Base-by-base conservation (phyloP, 2,797 vertebrate genomes). In the Aplochiton taeniatus region DNA sequence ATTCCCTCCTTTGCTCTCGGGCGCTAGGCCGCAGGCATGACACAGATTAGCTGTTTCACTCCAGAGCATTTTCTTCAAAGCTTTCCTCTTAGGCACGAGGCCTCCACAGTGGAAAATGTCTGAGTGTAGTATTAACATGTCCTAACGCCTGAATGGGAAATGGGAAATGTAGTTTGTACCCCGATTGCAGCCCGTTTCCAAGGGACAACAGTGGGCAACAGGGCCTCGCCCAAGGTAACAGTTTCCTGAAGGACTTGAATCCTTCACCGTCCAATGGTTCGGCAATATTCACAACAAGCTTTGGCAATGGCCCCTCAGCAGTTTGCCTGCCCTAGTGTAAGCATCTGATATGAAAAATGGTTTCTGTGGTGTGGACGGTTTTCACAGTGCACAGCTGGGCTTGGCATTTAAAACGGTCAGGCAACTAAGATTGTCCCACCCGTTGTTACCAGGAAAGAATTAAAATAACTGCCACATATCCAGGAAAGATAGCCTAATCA, bases 21-120 rank as follows among this genome's bases (percentile, higher is more conserved):
- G 62, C 69, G 41, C 44, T 66, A 46, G 61, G 77, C 57, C 54
- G 51, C 66, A 68, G 69, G 80, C 80, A 74, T 82, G 78, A 79
- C 75, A 78, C 69, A 72, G 80, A 81, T 83, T 81, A 77, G 72
- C 77, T n/a, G 43, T 20, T 68, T 61, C 42, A 66, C 69, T 70
- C 65, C 61, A 60, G 44, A 4, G 18, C 58, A 47, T 56, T 60
- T 74, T 51, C 57, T 61, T 58, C 61, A 55, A 73, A 70, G 56
- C 56, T 58, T 56, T 48, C 49, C 14, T 43, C 11, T 5, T 31
- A 17, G 52, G 20, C 16, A 10, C 18, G 51, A 66, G 66, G 48
- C 62, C 51, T 68, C 20, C 14, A 41, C 19, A 8, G 3, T 57
- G 56, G 56, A 61, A 54, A 59, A 52, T n/a, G 48, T 43, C 55